Conservation (phyloP, 2,113 vertebrate species). For the Salvelinus fontinalis region DNA sequence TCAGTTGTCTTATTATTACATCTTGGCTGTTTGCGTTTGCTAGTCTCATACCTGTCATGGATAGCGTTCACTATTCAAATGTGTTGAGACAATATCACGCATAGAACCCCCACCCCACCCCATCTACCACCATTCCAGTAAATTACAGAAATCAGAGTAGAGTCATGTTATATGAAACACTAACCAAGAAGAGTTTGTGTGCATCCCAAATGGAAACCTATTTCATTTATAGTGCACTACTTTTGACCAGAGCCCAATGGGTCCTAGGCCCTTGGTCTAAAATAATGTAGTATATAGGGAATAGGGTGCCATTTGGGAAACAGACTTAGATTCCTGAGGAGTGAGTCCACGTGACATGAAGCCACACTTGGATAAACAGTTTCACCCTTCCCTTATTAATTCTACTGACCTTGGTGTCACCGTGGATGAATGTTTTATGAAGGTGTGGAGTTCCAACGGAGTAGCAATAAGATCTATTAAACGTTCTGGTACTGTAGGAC, state of each 20-base stretch:
- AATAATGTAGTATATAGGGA: no score
- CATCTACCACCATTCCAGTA: not conserved
- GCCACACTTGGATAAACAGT: conserved; percentile 20
- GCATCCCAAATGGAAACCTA: no score
- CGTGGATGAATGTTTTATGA: conserved; percentile 12
- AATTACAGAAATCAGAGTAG: conserved; percentile 18
- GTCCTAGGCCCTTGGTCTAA: no score
- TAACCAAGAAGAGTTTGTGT: not conserved
- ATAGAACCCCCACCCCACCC: not conserved
- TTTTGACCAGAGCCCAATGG: no score
- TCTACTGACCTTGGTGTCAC: conserved; percentile 7
- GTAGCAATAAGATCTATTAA: conserved; percentile 1
- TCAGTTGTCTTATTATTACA: not conserved
- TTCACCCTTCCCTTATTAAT: conserved; percentile 11
- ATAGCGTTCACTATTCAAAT: conserved; percentile 5
- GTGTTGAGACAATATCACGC: conserved; percentile 5
- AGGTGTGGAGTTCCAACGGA: not conserved
- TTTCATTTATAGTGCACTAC: no score
- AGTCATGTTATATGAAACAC: conserved; percentile 4
- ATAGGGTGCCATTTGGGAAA: no score
- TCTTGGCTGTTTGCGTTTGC: not conserved
- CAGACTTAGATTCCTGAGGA: conserved; percentile 12
- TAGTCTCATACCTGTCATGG: not conserved
- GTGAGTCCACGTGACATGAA: not conserved
- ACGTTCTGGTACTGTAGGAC: not conserved